phyloP scores from a whole-genome alignment of 2,113 vertebrate genomes.

The Bothrops jararaca region DNA sequence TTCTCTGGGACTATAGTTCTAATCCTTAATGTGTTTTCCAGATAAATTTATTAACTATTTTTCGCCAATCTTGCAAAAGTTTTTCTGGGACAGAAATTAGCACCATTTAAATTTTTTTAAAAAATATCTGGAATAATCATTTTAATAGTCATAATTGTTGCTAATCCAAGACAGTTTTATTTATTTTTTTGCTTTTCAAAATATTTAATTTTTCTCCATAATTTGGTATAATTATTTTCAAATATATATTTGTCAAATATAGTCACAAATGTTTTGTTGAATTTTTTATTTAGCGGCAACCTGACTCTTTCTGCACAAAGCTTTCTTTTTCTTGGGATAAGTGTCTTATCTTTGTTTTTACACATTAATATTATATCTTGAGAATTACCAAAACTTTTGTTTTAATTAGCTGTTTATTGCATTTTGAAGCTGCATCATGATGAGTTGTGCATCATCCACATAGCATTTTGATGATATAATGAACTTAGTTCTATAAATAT shows the following conservation, averaged over 20 bases:
- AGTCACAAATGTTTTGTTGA: background rate
- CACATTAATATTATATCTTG: background rate
- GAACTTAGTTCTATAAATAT: background rate
- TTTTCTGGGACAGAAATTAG: background rate
- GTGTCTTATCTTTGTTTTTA: background rate
- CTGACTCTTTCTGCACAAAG: background rate
- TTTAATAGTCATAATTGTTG: background rate
- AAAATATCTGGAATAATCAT: background rate
- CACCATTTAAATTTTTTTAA: background rate
- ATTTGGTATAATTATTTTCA: background rate
- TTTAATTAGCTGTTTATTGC: background rate
- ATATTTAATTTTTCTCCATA: background rate
- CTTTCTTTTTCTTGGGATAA: background rate
- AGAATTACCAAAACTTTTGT: background rate
- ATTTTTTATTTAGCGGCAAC: background rate
- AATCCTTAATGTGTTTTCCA: background rate
- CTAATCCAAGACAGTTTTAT: background rate
- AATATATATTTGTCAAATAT: background rate
- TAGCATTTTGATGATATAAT: background rate
- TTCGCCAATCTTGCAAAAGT: background rate
- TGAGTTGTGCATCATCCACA: background rate
- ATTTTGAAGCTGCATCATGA: background rate
- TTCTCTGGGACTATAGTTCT: background rate
- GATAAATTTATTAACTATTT: background rate
- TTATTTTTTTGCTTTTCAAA: background rate